Evolutionary conservation across 2,113 vertebrate genomes (phyloP), one percentile per base, ranked within the genome.

Genomic region (Phycodurus eques): DNA sequence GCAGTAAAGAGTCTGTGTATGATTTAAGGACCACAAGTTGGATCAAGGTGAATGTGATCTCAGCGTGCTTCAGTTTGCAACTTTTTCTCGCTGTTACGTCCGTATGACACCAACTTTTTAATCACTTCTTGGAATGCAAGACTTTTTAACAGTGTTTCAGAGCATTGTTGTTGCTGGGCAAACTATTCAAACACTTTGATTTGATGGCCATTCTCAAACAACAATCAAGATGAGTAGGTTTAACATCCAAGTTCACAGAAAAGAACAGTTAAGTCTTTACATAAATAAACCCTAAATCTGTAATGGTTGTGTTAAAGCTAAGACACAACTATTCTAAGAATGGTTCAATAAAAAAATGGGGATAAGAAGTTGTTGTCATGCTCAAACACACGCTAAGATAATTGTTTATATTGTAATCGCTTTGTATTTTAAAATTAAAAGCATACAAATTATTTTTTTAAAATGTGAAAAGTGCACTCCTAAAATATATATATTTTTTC

Each of bases 1-100:
- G 87, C 88, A 77, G 75, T 93, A 92, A 93, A 92, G 89, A 84
- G 80, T 87, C 86, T 85, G 74, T 68, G 43, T 83, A 85, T 86
- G 88, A 90, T 85, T 83, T 91, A 92, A 88, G 88, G 89, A 76
- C 67, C 76, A 33, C 43, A 71, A 82, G 73, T 88, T 85, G 69
- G 87, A 90, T 83, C 84, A 87, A 90, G 83, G 88, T 80, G 84
- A 87, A 84, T 86, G 83, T 82, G 85, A 87, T 86, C 86, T 56
- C 75, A n/a, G 22, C 77, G 54, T 77, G 82, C 80, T 80, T 80
- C 71, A 81, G 60, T 74, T 84, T 73, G 76, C 46, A 91, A 90
- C 83, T 82, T 85, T 81, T 82, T 78, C 56, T 79, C 65, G 71
- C 62, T 51, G n/a, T 79, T 83, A 77, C 75, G 75, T 80, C 76